Base-by-base conservation (phyloP, 2,888 invertebrate genomes). In the Bursaphelenchus okinawaensis region DNA sequence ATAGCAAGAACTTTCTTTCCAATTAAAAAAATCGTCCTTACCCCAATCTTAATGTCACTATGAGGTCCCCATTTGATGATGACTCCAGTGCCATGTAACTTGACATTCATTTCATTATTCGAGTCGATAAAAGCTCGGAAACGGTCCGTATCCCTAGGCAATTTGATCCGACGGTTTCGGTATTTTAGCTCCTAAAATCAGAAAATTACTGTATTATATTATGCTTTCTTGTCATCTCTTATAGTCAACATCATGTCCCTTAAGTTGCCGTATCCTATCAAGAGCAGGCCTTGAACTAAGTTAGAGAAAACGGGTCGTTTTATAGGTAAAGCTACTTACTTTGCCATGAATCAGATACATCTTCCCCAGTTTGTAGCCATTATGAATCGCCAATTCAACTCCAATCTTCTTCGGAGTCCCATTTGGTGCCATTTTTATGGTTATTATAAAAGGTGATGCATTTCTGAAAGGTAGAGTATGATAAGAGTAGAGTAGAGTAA, bases 101-200 rank as follows among this genome's bases (percentile, higher is more conserved):
- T 40, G 16, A 40, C 40, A 40, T 40, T 40, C 40, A 40, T 16
- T 16, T 40, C 40, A 40, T 40, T n/a, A 4, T 40, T 40, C 16
- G 40, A 40, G n/a, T 40, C 40, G 40, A 40, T 40, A 28, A 27
- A 56, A 19, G 60, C 60, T 9, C 23, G n/a, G 51, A 59, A 59
- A 51, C 31, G 22, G 9, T 50, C 50, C 40, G 60, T 55, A 9
- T 19, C 19, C 4, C 19, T 31, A 20, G 60, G 60, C 7, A 59
- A 50, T 26, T 59, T 59, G 52, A 59, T 59, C 50, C 52, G 22
- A 4, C 60, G 60, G 23, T 50, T 50, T 16, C 60, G 60, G 52
- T 59, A 59, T 59, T 59, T 59, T n/a, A 59, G 28, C 22, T 59
- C 23, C 60, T 59, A 22, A n/a, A 40, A n/a, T 40, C 40, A 40